Evolutionary conservation across 2,888 invertebrate species (phyloP), one percentile per base, ranked within the genome.

Genomic region (Sesamia inferens): DNA sequence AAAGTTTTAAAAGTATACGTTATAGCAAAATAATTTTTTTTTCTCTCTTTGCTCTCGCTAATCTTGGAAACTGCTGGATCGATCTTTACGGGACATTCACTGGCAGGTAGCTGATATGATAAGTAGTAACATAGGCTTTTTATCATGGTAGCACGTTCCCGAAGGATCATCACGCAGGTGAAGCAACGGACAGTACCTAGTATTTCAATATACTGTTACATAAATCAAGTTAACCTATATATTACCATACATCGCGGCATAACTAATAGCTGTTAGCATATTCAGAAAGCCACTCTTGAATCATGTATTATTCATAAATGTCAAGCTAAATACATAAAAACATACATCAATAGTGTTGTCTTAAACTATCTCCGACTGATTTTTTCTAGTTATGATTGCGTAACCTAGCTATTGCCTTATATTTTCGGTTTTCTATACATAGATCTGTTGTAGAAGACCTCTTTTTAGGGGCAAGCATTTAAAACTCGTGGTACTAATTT

Each of bases 221-320:
- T 47, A 55, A 44, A 59, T 54, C 39, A 54, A 22, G 55, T 4
- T 54, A 31, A n/a, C 47, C 24, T 69, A 54, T 22, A 58, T 24
- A 78, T 68, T 62, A 54, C 54, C 57, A 16, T 31, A 67, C 55
- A 75, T 14, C 22, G 22, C 70, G 19, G 58, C 54, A 75, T 59
- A 71, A 66, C 58, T 58, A 79, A 71, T 62, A 61, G 59, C 59
- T 51, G 62, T 61, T 51, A 70, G 72, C 24, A 55, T 71, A 78
- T 71, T 76, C 71, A 74, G 66, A 74, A 69, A 76, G 69, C 24
- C 22, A 54, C 47, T 74, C 62, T 77, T 66, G n/a, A 31, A 70
- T 68, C n/a, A 84, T 79, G 78, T 74, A 22, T 68, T 79, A 85
- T 83, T 83, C 73, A 85, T 83, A 82, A 76, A 79, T 82, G 31